These are phyloP conservation scores for Hypselothyrea guttata DNA, from an alignment of 2,888 invertebrate species.

Conservation along the genomic window DNA sequence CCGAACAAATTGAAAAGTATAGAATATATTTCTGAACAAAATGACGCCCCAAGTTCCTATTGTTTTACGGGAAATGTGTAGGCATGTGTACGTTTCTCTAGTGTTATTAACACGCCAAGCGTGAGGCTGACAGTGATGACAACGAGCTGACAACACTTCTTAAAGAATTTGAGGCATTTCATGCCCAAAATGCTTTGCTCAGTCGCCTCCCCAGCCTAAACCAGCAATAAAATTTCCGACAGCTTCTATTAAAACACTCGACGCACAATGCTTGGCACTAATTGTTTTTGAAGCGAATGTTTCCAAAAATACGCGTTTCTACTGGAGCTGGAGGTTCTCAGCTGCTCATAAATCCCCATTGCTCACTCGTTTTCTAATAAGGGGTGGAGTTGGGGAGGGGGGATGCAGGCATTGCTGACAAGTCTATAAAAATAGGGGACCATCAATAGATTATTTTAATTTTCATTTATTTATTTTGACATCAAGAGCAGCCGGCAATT, in stretches of 20 bases:
- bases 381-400: no score
- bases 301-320: conserved; percentile 52
- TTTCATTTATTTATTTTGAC: conserved; percentile 77
- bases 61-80: conserved; percentile 4
- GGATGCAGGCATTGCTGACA: conserved; percentile 4
- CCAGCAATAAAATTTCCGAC: conserved; percentile 65
- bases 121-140: conserved; percentile 29
- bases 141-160: conserved; percentile 51
- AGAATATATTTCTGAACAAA: no score
- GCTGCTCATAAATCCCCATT: conserved; percentile 30
- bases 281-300: conserved; percentile 53
- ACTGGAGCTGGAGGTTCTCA: not conserved
- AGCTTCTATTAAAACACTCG: conserved; percentile 56
- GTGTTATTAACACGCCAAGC: not conserved
- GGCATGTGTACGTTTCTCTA: conserved; percentile 8
- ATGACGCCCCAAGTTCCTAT: conserved; percentile 6
- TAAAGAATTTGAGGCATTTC: conserved; percentile 15
- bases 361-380: not conserved
- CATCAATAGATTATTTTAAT: conserved; percentile 71
- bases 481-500: conserved; percentile 68
- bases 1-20: no score
- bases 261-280: conserved; percentile 62
- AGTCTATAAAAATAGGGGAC: conserved; percentile 42
- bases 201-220: conserved; percentile 35
- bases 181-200: conserved; percentile 31